Evolutionary conservation across 2,797 vertebrate genomes (phyloP).

Genomic region (Lophius americanus): DNA sequence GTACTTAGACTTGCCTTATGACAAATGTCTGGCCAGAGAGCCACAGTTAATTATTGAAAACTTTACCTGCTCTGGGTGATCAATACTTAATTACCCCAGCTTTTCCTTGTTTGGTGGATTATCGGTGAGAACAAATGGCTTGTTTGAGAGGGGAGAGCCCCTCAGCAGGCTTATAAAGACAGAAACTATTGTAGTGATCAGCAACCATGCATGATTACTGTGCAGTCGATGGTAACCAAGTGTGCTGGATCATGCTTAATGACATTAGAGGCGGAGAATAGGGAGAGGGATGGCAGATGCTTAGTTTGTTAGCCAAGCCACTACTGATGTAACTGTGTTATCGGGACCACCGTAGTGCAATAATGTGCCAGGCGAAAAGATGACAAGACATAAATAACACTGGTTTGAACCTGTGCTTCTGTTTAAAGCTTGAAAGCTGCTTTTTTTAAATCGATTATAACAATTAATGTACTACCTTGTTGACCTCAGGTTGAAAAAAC

Average conservation of each 20-base stretch:
- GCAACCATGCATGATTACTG: conserved; percentile 65
- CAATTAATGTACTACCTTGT: neutral
- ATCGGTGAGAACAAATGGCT: conserved; percentile 49
- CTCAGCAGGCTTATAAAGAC: conserved; percentile 55
- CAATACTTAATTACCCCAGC: conserved; percentile 73
- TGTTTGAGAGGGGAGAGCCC: conserved; percentile 40
- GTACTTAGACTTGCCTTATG: conserved; percentile 44
- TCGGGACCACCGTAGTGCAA: conserved; percentile 8
- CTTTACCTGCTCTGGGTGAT: conserved; percentile 58
- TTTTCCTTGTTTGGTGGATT: conserved; percentile 65
- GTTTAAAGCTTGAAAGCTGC: conserved; percentile 21
- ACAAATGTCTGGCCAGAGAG: conserved; percentile 47
- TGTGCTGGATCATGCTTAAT: conserved; percentile 61
- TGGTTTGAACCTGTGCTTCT: conserved; percentile 34
- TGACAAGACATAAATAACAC: conserved; percentile 32
- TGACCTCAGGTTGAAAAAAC: conserved; percentile 8
- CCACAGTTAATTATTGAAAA: conserved; percentile 49
- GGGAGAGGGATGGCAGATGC: conserved; percentile 50
- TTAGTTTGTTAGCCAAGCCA: conserved; percentile 51
- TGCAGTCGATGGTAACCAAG: conserved; percentile 68
- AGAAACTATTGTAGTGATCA: conserved; percentile 52
- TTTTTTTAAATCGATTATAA: conserved; percentile 30
- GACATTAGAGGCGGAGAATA: conserved; percentile 54
- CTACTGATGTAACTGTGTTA: conserved; percentile 19
- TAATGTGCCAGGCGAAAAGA: conserved; percentile 27